phyloP scores from a whole-genome alignment of 2,888 invertebrate genomes.

The Zeuzera pyrina region DNA sequence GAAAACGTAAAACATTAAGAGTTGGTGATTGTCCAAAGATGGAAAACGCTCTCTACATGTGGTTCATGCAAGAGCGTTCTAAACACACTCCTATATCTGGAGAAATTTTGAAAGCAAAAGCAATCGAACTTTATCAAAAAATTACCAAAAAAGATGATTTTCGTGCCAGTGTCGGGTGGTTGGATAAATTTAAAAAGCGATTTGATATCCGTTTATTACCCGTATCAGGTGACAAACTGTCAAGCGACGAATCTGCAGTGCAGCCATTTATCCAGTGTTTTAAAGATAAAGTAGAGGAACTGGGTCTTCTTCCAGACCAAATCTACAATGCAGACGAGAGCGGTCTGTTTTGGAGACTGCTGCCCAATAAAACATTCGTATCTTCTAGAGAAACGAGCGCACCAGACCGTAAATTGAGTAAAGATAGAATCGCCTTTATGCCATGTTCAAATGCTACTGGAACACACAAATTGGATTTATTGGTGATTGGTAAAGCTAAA shows the following conservation, averaged over 20 bases:
- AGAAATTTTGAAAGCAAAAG: slow-evolving; percentile 23
- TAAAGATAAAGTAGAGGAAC: slow-evolving; percentile 20
- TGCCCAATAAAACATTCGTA: slow-evolving; percentile 20
- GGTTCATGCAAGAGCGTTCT: slow-evolving; percentile 21
- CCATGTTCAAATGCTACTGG: slow-evolving; percentile 26
- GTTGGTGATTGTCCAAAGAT: slow-evolving; percentile 21
- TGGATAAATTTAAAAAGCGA: slow-evolving; percentile 29
- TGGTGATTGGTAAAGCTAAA: slow-evolving; percentile 22
- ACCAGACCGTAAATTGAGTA: slow-evolving; percentile 20
- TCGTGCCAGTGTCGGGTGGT: slow-evolving; percentile 27
- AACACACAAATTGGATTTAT: slow-evolving; percentile 19
- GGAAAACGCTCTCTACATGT: slow-evolving; percentile 22
- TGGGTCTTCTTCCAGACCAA: slow-evolving; percentile 20
- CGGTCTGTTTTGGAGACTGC: slow-evolving; percentile 17
- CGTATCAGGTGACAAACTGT: slow-evolving; percentile 23
- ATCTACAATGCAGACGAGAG: slow-evolving; percentile 22
- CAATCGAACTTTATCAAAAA: slow-evolving; percentile 24
- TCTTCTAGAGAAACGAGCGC: slow-evolving; percentile 18
- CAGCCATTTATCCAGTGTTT: slow-evolving; percentile 23
- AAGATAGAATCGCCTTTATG: slow-evolving; percentile 23
- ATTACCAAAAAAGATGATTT: slow-evolving; percentile 25
- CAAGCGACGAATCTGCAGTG: slow-evolving; percentile 20
- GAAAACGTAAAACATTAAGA: slow-evolving; percentile 24
- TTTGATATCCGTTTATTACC: slow-evolving; percentile 22
- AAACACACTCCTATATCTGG: slow-evolving; percentile 23